Conservation (phyloP, 2,797 vertebrate genomes). For the Siniperca obscura region DNA sequence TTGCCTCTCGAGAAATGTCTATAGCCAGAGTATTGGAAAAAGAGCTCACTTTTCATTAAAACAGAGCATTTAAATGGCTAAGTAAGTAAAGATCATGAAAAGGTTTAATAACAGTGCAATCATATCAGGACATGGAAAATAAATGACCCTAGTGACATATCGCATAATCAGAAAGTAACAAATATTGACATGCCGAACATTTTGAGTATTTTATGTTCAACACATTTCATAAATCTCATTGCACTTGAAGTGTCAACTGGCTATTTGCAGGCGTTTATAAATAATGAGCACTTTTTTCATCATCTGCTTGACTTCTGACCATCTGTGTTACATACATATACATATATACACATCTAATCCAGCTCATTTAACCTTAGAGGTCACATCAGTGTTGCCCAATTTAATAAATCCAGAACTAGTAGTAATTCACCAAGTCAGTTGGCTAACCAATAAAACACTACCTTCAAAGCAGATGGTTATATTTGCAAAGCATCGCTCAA, state of each 20-base stretch:
- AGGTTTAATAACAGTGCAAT: conserved; percentile 55
- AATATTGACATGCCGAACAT: conserved; percentile 21
- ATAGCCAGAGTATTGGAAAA: conserved; percentile 46
- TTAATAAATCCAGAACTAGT: conserved; percentile 14
- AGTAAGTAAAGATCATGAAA: conserved; percentile 61
- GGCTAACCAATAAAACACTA: conserved; percentile 47
- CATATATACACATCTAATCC: not conserved
- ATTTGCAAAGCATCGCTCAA: conserved; percentile 64
- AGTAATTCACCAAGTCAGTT: conserved; percentile 38
- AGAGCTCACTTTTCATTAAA: conserved; percentile 50
- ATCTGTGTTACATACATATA: not conserved
- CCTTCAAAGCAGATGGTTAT: conserved; percentile 59
- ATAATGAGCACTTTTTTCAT: not conserved
- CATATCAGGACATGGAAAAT: conserved; percentile 43
- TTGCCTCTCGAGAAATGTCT: conserved; percentile 78
- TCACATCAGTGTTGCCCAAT: not conserved
- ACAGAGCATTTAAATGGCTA: conserved; percentile 62
- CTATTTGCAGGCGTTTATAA: not conserved
- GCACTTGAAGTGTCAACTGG: conserved; percentile 24
- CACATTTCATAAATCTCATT: conserved; percentile 13
- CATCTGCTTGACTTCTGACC: conserved; percentile 6
- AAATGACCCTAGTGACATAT: conserved; percentile 1
- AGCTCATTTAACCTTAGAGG: not conserved
- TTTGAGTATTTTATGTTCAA: not conserved
- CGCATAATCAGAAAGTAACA: not conserved